A percentile compares a stretch with the other conserved stretches of the same genome.
phyloP scores from a whole-genome alignment of 2,113 vertebrate genomes.

The Strigops habroptila region DNA sequence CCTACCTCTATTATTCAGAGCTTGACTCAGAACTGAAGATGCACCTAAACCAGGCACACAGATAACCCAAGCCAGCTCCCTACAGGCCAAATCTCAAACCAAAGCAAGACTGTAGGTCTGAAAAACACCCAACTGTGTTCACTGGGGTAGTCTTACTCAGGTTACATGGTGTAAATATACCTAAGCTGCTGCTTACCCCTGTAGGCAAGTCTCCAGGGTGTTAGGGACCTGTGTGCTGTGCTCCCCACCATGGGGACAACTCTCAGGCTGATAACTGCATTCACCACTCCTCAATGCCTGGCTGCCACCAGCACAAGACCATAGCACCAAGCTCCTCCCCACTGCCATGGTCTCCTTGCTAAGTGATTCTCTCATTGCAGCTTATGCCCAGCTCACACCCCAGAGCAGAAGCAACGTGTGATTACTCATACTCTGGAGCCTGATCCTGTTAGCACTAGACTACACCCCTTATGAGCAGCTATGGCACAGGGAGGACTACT shows the following conservation, averaged over 20 bases:
- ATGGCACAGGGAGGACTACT: not conserved
- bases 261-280: not conserved
- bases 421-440: not conserved
- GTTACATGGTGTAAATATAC: not conserved
- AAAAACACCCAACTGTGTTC: not conserved
- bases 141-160: not conserved
- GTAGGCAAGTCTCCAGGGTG: not conserved
- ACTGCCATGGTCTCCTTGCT: not conserved
- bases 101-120: not conserved
- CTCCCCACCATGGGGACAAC: not conserved
- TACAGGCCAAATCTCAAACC: not conserved
- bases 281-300: not conserved
- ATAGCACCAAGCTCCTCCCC: not conserved
- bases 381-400: not conserved
- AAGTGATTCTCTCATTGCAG: not conserved
- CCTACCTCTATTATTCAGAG: not conserved
- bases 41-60: not conserved
- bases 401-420: not conserved
- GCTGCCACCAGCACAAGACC: not conserved
- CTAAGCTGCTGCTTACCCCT: not conserved
- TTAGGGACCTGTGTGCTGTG: too few relatives aligned
- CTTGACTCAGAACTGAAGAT: not conserved
- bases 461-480: not conserved
- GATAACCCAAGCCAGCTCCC: not conserved
- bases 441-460: slow-evolving; percentile 38